Evolutionary conservation across 2,888 invertebrate species (phyloP).

Genomic region (Sturmia bella): DNA sequence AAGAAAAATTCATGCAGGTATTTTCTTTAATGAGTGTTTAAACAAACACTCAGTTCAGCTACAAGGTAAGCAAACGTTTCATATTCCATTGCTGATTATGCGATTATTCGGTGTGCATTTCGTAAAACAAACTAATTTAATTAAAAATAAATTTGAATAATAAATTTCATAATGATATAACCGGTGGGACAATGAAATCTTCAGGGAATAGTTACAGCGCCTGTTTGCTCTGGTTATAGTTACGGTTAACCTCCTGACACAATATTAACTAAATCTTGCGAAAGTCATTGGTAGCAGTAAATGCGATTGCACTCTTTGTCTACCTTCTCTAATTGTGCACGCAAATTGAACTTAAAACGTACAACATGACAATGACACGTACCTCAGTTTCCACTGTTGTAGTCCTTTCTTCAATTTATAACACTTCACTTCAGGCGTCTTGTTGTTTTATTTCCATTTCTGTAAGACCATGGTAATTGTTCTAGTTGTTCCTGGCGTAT

Average conservation of each 20-base stretch:
- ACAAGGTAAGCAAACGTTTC: not conserved
- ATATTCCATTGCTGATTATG: not conserved
- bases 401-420: conserved; percentile 28
- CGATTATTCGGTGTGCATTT: conserved; percentile 5
- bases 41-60: conserved; percentile 2
- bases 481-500: conserved; percentile 1
- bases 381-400: not conserved
- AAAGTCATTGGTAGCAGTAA: not conserved
- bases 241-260: conserved; percentile 24
- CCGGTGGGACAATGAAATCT: conserved; percentile 1
- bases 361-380: conserved; percentile 39
- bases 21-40: conserved; percentile 31
- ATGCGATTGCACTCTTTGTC: not conserved
- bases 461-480: conserved; percentile 20
- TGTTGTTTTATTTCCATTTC: conserved; percentile 11
- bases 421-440: conserved; percentile 1
- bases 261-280: not conserved
- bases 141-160: conserved; percentile 39
- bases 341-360: conserved; percentile 42
- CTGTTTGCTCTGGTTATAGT: not conserved
- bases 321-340: not conserved
- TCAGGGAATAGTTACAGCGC: not conserved
- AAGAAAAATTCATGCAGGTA: not conserved
- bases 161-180: conserved; percentile 17
- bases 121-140: conserved; percentile 20